Evolutionary conservation across 2,888 invertebrate genomes (phyloP).

Genomic region (Andrena camellia): DNA sequence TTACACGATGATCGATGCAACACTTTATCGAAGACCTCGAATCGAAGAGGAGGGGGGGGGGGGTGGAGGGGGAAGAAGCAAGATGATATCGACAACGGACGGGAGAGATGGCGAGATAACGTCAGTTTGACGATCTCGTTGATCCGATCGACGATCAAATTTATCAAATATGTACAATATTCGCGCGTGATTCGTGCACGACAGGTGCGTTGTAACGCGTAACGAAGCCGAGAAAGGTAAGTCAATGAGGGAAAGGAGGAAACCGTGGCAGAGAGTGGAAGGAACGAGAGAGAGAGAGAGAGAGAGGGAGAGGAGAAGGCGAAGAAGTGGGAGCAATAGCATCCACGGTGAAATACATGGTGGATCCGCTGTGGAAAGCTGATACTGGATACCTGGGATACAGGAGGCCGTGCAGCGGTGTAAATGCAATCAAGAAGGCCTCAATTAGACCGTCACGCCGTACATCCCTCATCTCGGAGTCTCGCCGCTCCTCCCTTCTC

Average conservation of each 20-base stretch:
- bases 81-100: slow-evolving; percentile 20
- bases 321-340: slow-evolving; percentile 42
- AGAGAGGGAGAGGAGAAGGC: neutral
- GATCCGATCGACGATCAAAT: neutral
- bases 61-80: slow-evolving; percentile 33
- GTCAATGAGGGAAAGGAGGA: slow-evolving; percentile 1
- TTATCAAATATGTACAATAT: neutral
- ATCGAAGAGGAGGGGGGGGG: slow-evolving; percentile 21
- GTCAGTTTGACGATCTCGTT: slow-evolving; percentile 8
- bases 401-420: slow-evolving; percentile 80
- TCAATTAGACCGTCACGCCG: slow-evolving; percentile 84
- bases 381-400: slow-evolving; percentile 70
- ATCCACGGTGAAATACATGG: slow-evolving; percentile 63
- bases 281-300: neutral
- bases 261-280: neutral
- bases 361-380: slow-evolving; percentile 63
- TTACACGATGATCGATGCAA: slow-evolving; percentile 77
- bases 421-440: slow-evolving; percentile 84
- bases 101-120: slow-evolving; percentile 31
- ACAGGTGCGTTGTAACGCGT: too few species aligned
- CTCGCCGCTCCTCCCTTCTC: slow-evolving; percentile 61
- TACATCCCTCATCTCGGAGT: slow-evolving; percentile 81
- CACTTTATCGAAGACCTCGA: slow-evolving; percentile 77
- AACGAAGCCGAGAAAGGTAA: neutral
- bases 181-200: too few species aligned